Evolutionary conservation across 1,140 invertebrate species (phyloP), one percentile per base, ranked within the genome.

Genomic region (Zaprionus gabonicus): DNA sequence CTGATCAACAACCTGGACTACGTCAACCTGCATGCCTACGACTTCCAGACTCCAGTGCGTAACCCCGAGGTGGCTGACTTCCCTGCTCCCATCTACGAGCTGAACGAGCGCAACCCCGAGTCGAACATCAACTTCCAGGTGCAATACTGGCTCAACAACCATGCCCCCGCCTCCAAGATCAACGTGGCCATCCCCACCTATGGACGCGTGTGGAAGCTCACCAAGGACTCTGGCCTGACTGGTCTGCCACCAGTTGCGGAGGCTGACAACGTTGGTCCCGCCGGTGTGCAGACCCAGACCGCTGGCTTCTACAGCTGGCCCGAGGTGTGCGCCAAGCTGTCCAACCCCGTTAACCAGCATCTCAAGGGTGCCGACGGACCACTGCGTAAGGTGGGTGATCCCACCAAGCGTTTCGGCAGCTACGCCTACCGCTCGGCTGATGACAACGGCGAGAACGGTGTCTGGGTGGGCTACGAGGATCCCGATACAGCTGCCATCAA

Each of bases 391-490:
- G 95, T 96, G 25, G 94, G 95, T 7, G 96, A 97, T 81, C 95
- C 96, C 0, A 96, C 95, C 56, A 96, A 96, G 81, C 95, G 96
- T 73, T 96, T 96, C 59, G 96, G 96, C 38, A 95, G 95, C 51
- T 97, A 97, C 76, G 96, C 96, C 1, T 97, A 95, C 93, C 94
- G 96, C 79, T 87, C 95, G 0, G 95, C 96, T 71, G 95, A 96
- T 66, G 94, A 95, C n/a, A 95, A 93, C 34, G 95, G 94, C 7
- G 94, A 96, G 12, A 95, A 95, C 6, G 96, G 97, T 13, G 94
- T 98, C 55, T 99, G 98, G 98, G 96, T 98, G 0, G 96, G 96
- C 41, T 99, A 97, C 88, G 98, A 99, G 87, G 97, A 99, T 92
- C 95, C 96, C 0, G 96, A 97, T 59, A 97, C 97, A 1, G 96